Evolutionary conservation across 2,888 invertebrate species (phyloP), one percentile per base, ranked within the genome.

Genomic region (Peribatodes rhomboidaria): DNA sequence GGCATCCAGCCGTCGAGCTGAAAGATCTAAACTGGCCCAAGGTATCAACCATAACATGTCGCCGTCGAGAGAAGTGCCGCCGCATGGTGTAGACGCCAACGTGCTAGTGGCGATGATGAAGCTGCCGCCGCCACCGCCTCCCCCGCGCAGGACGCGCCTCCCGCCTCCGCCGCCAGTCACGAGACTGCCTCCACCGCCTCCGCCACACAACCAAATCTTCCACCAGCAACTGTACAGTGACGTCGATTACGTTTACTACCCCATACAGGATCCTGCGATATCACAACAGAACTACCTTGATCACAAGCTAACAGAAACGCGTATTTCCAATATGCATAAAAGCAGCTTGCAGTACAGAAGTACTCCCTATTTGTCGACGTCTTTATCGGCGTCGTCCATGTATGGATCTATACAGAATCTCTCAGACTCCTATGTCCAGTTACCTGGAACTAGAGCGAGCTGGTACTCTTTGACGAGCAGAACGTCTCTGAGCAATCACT

Each of bases 241-340:
- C 80, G 97, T 97, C 2, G 98, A 98, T 87, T 98, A 97, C 80
- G 98, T 98, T 8, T 97, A 98, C 84, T 98, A 98, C 81, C 98
- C 98, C 0, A 87, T 98, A 68, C 98, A 98, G 88, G 98, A 98
- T 87, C 98, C 98, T 10, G 96, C 97, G 0, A 95, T 98, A 49
- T 98, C 98, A 70, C 97, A 97, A 82, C 98, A 98, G 85, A 98
- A 98, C 83, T 98, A 98, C 87, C 94, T 97, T 73, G 98, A 98
- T 80, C 97, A 97, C 56, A 98, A 98, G 84, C 95, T 97, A 78
- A 96, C 97, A 0, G 96, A 97, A 41, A 91, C 96, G 13, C 94
- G 96, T 33, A 85, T 94, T 14, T 87, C 94, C 20, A 95, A 94
- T 75, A 92, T 95, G 73, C 95, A 95, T 79, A 96, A 96, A 84